These are phyloP conservation scores for Caenorhabditis wallacei DNA, from an alignment of 2,888 invertebrate genomes.

Conservation along the genomic window DNA sequence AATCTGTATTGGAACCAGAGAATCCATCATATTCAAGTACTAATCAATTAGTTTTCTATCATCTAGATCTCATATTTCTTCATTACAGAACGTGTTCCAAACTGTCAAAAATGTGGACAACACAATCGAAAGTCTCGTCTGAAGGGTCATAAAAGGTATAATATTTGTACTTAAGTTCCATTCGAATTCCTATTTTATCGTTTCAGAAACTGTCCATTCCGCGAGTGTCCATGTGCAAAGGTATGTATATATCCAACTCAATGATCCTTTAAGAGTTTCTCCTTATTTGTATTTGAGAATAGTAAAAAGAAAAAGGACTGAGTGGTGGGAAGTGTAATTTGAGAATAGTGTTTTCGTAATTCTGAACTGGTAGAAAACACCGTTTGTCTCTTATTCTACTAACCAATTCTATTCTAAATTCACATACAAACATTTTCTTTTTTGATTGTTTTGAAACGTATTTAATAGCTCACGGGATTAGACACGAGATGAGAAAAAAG, in stretches of 20 bases:
- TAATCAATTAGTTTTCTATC: constrained; percentile 4
- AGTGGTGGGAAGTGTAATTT: constrained; percentile 59
- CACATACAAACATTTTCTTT: constrained; percentile 36
- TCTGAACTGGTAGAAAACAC: constrained; percentile 60
- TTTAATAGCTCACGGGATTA: constrained; percentile 22
- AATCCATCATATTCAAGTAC: constrained; percentile 74
- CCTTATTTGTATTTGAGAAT: constrained; percentile 24
- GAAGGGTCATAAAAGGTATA: constrained; percentile 80
- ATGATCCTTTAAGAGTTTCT: constrained; percentile 16
- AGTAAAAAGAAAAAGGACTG: constrained; percentile 16
- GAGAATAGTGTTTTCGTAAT: constrained; percentile 62
- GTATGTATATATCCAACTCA: constrained; percentile 51
- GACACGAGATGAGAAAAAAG: constrained; percentile 8
- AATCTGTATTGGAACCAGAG: constrained; percentile 74
- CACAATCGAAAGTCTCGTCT: constrained; percentile 79
- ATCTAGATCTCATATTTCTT: background rate
- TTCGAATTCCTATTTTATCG: background rate
- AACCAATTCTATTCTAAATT: constrained; percentile 32
- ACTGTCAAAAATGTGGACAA: constrained; percentile 82
- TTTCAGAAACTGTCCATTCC: constrained; percentile 78
- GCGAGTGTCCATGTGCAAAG: constrained; percentile 79
- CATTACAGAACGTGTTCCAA: constrained; percentile 79
- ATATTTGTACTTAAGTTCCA: constrained; percentile 5
- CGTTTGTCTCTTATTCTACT: constrained; percentile 43
- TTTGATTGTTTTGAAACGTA: constrained; percentile 57